These are phyloP conservation scores for Pocillopora grandis DNA, from an alignment of 92 coral and sea anemone genomes.

Conservation along the genomic window DNA sequence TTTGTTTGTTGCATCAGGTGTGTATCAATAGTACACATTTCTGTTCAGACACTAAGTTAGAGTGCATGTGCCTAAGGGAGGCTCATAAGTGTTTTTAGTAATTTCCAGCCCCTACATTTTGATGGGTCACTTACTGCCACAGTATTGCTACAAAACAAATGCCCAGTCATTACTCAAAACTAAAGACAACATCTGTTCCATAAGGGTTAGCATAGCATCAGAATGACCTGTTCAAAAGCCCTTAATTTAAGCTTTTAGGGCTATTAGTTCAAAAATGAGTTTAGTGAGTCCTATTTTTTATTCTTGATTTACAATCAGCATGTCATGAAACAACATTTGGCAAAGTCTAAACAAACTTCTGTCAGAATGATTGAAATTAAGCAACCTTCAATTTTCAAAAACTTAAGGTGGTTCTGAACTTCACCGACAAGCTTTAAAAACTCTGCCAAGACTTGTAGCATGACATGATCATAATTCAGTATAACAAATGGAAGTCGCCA, in stretches of 20 bases:
- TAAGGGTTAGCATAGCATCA: slow-evolving; percentile 6
- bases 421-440: not conserved
- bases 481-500: slow-evolving; percentile 7
- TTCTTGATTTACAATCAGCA: not conserved
- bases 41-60: not conserved
- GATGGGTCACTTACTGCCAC: slow-evolving; percentile 25
- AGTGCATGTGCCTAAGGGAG: not conserved
- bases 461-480: slow-evolving; percentile 18
- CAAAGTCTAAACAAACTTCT: slow-evolving; percentile 2
- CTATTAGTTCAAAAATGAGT: slow-evolving; percentile 2
- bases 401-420: slow-evolving; percentile 17
- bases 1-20: slow-evolving; percentile 19
- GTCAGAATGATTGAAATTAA: slow-evolving; percentile 10
- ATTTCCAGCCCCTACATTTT: slow-evolving; percentile 12
- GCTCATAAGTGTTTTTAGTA: slow-evolving; percentile 14
- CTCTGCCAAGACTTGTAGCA: not conserved
- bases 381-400: slow-evolving; percentile 12
- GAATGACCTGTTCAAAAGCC: slow-evolving; percentile 10
- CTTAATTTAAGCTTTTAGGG: slow-evolving; percentile 8
- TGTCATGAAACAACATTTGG: too few relatives aligned
- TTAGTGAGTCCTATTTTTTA: slow-evolving; percentile 8
- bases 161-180: slow-evolving; percentile 4
- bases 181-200: slow-evolving; percentile 8
- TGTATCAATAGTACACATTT: slow-evolving; percentile 10
- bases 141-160: slow-evolving; percentile 7